These are phyloP conservation scores for Phaethon lepturus DNA, from an alignment of 2,113 vertebrate species.

Conservation along the genomic window DNA sequence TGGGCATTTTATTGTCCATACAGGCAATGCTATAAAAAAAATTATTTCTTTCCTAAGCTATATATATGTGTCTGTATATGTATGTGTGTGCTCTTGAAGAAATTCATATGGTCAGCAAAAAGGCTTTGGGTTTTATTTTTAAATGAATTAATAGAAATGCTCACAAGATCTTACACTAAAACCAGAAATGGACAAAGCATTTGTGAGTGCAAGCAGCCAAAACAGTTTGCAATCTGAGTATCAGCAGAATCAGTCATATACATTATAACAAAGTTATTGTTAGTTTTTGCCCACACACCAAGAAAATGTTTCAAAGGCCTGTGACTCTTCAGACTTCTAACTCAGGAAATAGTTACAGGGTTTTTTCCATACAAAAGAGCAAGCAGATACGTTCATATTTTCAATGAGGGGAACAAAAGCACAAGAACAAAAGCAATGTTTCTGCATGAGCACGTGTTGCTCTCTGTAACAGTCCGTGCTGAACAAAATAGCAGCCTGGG, in stretches of 20 bases:
- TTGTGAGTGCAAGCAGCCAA: background rate
- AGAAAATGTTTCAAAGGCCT: slow-evolving; percentile 6
- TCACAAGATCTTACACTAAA: background rate
- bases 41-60: background rate
- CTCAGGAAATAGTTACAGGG: background rate
- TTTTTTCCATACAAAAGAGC: background rate
- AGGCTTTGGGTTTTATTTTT: background rate
- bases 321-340: slow-evolving; percentile 20
- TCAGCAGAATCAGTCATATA: background rate
- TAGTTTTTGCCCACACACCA: slow-evolving; percentile 35
- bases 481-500: background rate
- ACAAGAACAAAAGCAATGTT: background rate
- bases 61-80: background rate
- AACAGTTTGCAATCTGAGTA: background rate
- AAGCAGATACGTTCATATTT: slow-evolving; percentile 1
- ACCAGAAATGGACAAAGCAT: background rate
- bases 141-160: background rate
- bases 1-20: background rate
- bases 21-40: background rate
- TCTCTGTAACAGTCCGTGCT: background rate
- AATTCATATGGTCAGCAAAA: slow-evolving; percentile 26
- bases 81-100: background rate
- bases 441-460: background rate
- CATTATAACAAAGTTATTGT: background rate
- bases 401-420: background rate